A percentile compares a stretch with the other conserved stretches of the same genome.
Evolutionary conservation across 2,797 vertebrate species (phyloP).

Genomic region (Anguilla megastoma): DNA sequence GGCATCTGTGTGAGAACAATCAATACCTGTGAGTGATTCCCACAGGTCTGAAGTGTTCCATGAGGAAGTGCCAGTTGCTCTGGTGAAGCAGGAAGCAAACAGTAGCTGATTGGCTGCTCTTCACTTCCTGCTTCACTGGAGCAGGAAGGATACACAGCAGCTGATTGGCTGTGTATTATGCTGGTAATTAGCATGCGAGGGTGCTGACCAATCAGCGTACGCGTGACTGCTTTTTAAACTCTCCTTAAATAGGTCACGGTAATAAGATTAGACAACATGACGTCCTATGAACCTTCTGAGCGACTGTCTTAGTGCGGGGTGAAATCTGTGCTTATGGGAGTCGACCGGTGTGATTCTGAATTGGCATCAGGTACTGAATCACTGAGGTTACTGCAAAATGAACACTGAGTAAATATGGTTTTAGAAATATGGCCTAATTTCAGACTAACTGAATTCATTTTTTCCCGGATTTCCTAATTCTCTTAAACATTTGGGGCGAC

Average conservation of each 20-base stretch:
- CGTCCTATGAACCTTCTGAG: constrained; percentile 52
- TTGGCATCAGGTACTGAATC: neutral
- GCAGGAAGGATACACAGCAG: neutral
- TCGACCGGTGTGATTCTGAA: neutral
- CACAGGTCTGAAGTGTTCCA: no score
- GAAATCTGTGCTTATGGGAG: neutral
- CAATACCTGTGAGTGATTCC: neutral
- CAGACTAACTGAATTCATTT: neutral
- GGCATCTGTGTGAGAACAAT: neutral
- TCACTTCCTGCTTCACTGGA: neutral
- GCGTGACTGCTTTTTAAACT: constrained; percentile 44
- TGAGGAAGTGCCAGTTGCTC: neutral
- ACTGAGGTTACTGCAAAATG: neutral
- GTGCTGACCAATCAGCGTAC: constrained; percentile 47
- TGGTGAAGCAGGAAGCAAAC: neutral
- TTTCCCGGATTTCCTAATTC: neutral
- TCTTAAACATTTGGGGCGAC: neutral
- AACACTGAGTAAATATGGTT: neutral
- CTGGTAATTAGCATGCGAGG: constrained; percentile 28
- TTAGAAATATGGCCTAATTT: neutral
- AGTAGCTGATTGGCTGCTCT: neutral
- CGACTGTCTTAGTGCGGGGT: neutral
- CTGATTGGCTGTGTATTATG: constrained; percentile 2
- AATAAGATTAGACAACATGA: constrained; percentile 62
- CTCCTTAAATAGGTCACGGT: constrained; percentile 55